Evolutionary conservation across 2,888 invertebrate species (phyloP).

Genomic region (Agonopterix alstromeriana): DNA sequence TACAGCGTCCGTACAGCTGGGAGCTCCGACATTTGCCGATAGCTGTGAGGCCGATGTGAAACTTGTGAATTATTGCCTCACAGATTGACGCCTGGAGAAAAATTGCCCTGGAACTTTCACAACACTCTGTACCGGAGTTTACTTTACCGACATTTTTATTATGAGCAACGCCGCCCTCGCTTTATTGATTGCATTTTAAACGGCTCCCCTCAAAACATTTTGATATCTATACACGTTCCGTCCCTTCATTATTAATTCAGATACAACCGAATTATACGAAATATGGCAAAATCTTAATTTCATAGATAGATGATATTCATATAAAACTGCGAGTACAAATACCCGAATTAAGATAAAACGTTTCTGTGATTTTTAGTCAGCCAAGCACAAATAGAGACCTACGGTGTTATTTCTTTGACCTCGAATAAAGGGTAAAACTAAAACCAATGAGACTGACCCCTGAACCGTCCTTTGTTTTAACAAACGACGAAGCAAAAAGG

Average conservation of each 20-base stretch:
- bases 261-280: background rate
- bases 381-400: no score
- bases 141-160: slow-evolving; percentile 23
- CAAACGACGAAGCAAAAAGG: slow-evolving; percentile 9
- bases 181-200: slow-evolving; percentile 18
- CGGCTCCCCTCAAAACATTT: slow-evolving; percentile 1
- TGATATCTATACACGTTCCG: background rate
- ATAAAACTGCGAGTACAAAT: no score
- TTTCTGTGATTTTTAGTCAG: no score
- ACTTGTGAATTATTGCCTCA: slow-evolving; percentile 48
- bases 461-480: slow-evolving; percentile 14
- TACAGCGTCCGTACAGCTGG: slow-evolving; percentile 2
- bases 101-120: slow-evolving; percentile 47
- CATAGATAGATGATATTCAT: no score
- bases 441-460: slow-evolving; percentile 15
- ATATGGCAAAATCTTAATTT: no score
- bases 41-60: slow-evolving; percentile 16
- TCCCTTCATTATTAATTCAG: background rate
- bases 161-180: slow-evolving; percentile 15
- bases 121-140: slow-evolving; percentile 17
- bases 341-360: no score
- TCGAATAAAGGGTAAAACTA: slow-evolving; percentile 11
- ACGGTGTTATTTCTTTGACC: slow-evolving; percentile 24
- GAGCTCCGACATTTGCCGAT: slow-evolving; percentile 11
- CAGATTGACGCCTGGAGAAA: slow-evolving; percentile 58